Evolutionary conservation across 1,140 invertebrate species (phyloP), one percentile per base, ranked within the genome.

Genomic region (Trigoniulus corallinus): DNA sequence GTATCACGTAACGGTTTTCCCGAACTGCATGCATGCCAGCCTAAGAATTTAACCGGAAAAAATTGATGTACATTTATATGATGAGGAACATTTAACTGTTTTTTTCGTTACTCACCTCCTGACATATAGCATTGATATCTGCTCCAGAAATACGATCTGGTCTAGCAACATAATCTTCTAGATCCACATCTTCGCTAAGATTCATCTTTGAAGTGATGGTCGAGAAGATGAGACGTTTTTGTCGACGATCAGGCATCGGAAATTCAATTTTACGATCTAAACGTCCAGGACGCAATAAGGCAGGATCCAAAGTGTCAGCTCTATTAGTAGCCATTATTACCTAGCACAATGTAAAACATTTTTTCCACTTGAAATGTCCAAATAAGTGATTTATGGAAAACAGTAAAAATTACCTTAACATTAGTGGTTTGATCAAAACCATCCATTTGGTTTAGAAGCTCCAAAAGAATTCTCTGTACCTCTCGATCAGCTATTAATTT

Each of bases 251-350:
- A 0, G 96, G 96, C 22, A 98, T 66, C 3, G 96, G 95, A 65
- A 99, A 98, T 68, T 99, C 95, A 55, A 99, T 99, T 72, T 99
- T 99, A 56, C 96, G 75, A 71, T 99, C 96, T 44, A 99, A 75
- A 65, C 96, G 80, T 45, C 96, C 96, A 21, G 96, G 95, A 62
- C 96, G 78, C 2, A 99, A 71, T 0, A 99, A 72, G 10, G 96
- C 96, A 40, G 96, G 96, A 74, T 99, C 96, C 43, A 99, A 67
- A 1, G 95, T 99, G 63, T 99, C 96, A 23, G 93, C 93, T 62
- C 93, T 77, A 64, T 99, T 99, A 1, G 96, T 99, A 1, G 96
- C 96, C 96, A 99, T 99, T 41, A 99, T 98, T 15, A 99, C 94
- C 82, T 88, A 59, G 50, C 68, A 66, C 12, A 57, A 47, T 44